These are phyloP conservation scores for Octonoba sinensis DNA, from an alignment of 2,888 invertebrate genomes.

Conservation along the genomic window DNA sequence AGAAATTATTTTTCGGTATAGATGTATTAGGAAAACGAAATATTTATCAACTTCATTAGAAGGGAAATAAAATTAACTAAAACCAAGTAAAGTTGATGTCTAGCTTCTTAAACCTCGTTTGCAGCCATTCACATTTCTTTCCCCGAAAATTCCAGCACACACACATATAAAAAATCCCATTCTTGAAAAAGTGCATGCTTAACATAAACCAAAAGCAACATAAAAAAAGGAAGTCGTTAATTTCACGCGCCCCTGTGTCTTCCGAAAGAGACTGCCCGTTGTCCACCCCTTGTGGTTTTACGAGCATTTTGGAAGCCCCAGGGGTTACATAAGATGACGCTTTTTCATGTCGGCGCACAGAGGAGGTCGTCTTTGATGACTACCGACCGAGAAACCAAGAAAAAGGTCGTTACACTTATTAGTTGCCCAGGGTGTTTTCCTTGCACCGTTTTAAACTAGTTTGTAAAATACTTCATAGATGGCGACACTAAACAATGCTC, in stretches of 20 bases:
- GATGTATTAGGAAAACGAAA: no score
- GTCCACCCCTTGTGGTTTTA: conserved; percentile 55
- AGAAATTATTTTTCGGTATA: no score
- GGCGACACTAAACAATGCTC: no score
- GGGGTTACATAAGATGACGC: conserved; percentile 44
- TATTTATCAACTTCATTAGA: background rate
- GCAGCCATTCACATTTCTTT: conserved; percentile 1
- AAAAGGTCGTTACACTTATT: conserved; percentile 54
- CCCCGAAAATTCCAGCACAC: background rate
- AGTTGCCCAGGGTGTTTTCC: no score
- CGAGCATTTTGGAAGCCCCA: conserved; percentile 28
- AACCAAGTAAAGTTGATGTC: conserved; percentile 7
- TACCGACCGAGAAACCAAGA: background rate
- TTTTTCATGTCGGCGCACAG: conserved; percentile 47
- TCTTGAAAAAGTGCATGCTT: no score
- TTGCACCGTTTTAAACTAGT: no score
- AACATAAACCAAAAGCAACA: background rate
- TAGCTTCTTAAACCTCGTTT: conserved; percentile 14
- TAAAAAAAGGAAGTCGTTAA: conserved; percentile 27
- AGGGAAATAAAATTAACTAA: conserved; percentile 7
- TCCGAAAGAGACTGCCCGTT: conserved; percentile 36
- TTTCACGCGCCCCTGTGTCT: conserved; percentile 42
- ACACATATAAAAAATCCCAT: no score
- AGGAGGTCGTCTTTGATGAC: conserved; percentile 52
- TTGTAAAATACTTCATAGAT: no score